phyloP scores from a whole-genome alignment of 2,888 invertebrate genomes.

The Lepidocyrtoides sp. region DNA sequence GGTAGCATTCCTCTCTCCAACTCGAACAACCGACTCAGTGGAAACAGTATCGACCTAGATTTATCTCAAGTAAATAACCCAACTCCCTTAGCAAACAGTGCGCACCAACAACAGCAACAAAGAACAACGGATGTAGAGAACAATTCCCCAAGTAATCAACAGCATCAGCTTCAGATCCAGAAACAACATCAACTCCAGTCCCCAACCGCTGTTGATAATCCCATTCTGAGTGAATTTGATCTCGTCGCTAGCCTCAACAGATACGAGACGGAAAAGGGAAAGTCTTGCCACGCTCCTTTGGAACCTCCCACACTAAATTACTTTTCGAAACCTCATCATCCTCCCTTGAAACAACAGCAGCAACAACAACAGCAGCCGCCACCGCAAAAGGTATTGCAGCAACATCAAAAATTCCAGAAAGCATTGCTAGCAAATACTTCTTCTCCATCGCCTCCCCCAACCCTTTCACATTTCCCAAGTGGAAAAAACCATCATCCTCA shows the following conservation, averaged over 20 bases:
- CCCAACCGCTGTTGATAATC: conserved; percentile 75
- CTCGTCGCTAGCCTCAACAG: conserved; percentile 83
- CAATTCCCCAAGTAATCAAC: conserved; percentile 78
- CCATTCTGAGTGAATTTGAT: conserved; percentile 84
- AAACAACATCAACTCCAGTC: conserved; percentile 59
- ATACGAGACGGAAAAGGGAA: conserved; percentile 68
- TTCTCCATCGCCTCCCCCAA: conserved; percentile 21
- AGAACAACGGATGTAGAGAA: conserved; percentile 61
- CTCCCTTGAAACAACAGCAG: conserved; percentile 51
- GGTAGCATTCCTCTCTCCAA: conserved; percentile 39
- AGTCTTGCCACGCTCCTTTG: conserved; percentile 66
- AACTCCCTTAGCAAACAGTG: conserved; percentile 58
- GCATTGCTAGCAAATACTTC: conserved; percentile 65
- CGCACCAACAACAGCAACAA: conserved; percentile 50
- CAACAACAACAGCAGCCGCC: conserved; percentile 42
- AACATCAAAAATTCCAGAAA: conserved; percentile 67
- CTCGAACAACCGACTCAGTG: conserved; percentile 52
- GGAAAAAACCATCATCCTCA: conserved; percentile 44
- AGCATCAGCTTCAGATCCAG: conserved; percentile 66
- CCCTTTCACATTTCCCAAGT: conserved; percentile 37
- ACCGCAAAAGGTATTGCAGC: conserved; percentile 42
- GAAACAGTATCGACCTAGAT: conserved; percentile 75
- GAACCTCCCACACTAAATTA: conserved; percentile 76
- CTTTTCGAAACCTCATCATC: conserved; percentile 69
- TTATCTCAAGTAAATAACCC: conserved; percentile 71